phyloP scores from a whole-genome alignment of 2,888 invertebrate genomes.

The Cephus rjabovi region DNA sequence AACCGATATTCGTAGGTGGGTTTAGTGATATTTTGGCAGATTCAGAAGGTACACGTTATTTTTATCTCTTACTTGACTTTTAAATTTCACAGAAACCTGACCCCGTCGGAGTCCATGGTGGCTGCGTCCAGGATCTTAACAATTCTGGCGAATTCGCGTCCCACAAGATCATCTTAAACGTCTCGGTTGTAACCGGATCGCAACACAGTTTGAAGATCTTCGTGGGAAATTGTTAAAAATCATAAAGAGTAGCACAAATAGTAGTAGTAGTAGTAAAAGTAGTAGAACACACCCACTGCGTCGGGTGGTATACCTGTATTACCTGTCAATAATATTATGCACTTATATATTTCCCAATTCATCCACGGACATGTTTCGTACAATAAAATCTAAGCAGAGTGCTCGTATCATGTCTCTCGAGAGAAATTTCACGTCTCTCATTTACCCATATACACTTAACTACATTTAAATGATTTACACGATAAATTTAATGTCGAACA shows the following conservation, averaged over 20 bases:
- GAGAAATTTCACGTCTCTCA: not conserved
- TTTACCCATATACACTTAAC: not conserved
- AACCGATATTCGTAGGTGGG: not conserved
- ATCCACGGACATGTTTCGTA: not conserved
- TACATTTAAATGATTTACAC: not conserved
- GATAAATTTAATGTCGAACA: not conserved
- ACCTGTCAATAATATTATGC: not conserved
- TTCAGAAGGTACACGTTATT: not conserved
- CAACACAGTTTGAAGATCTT: not conserved
- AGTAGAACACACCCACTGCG: not conserved
- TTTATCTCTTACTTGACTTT: not conserved
- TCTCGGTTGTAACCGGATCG: not conserved
- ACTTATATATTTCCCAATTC: not conserved
- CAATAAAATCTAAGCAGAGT: not conserved
- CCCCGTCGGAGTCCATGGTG: not conserved
- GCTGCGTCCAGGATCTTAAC: not conserved
- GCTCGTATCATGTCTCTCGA: not conserved
- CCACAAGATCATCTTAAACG: not conserved
- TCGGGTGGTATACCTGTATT: too few relatives aligned
- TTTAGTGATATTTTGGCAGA: not conserved
- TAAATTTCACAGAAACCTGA: not conserved
- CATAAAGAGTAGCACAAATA: not conserved
- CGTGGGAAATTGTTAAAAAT: not conserved
- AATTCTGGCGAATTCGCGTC: not conserved
- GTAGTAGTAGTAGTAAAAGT: too few relatives aligned